Evolutionary conservation across 64 coral and sea anemone genomes (phyloP).

Genomic region (Hydrozoanthus tunicans): DNA sequence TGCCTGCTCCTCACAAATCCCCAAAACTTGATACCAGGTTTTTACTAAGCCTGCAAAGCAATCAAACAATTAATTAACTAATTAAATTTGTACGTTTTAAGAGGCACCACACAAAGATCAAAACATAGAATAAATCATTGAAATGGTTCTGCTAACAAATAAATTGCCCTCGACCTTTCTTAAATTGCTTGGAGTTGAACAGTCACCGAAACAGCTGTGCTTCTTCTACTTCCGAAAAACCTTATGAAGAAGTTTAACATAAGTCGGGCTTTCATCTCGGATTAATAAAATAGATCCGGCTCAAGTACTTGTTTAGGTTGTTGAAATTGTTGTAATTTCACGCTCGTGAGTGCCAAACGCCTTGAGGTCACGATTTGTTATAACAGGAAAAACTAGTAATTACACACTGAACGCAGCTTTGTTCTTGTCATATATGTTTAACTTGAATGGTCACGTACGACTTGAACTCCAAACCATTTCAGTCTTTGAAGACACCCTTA

Average conservation of each 20-base stretch:
- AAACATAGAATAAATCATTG: constrained; percentile 19
- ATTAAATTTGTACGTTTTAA: constrained; percentile 45
- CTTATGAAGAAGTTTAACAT: background rate
- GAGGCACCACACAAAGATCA: constrained; percentile 32
- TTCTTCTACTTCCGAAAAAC: background rate
- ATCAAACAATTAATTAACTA: constrained; percentile 55
- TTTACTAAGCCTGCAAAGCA: constrained; percentile 39
- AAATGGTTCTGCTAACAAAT: constrained; percentile 21
- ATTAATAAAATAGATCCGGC: constrained; percentile 19
- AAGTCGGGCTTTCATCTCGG: background rate
- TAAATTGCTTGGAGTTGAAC: background rate
- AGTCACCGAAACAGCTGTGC: background rate
- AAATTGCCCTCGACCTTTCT: background rate
- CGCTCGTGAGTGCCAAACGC: background rate
- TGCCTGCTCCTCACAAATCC: background rate
- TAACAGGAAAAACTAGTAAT: background rate
- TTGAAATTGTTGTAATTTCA: constrained; percentile 35
- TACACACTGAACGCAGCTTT: background rate
- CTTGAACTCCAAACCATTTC: no score
- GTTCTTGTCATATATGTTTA: constrained; percentile 9
- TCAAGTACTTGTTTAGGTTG: constrained; percentile 6
- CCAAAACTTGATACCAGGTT: constrained; percentile 48
- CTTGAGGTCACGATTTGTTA: constrained; percentile 17
- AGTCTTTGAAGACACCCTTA: background rate
- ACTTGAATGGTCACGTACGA: background rate